Evolutionary conservation across 1,140 invertebrate genomes (phyloP).

Genomic region (Pissodes strobi): DNA sequence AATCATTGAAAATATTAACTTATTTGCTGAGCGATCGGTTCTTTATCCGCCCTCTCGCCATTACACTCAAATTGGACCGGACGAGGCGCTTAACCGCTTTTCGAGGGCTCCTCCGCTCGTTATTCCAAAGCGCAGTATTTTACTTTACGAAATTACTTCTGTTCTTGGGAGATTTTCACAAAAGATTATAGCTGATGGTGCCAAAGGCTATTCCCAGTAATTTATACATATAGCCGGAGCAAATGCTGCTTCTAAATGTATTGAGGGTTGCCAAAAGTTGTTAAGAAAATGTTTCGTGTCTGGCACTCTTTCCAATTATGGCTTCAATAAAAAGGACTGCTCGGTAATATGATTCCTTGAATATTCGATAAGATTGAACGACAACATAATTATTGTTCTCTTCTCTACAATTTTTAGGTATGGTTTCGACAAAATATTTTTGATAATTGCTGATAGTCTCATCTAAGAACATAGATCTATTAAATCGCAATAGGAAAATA

Average conservation of each 20-base stretch:
- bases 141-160: slow-evolving; percentile 42
- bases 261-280: slow-evolving; percentile 27
- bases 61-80: slow-evolving; percentile 35
- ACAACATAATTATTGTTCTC: no score
- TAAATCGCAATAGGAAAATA: no score
- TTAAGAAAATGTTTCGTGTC: slow-evolving; percentile 26
- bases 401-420: no score
- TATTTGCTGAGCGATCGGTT: not conserved
- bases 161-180: slow-evolving; percentile 42
- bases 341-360: no score
- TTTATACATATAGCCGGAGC: slow-evolving; percentile 30
- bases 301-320: slow-evolving; percentile 13
- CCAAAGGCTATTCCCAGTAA: slow-evolving; percentile 32
- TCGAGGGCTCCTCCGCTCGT: slow-evolving; percentile 36
- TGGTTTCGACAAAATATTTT: no score
- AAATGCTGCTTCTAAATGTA: slow-evolving; percentile 22
- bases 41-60: not conserved
- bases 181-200: slow-evolving; percentile 38
- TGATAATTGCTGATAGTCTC: no score
- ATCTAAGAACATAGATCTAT: no score
- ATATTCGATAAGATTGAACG: no score
- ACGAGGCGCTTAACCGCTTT: slow-evolving; percentile 40
- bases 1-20: no score
- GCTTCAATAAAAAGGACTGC: no score
- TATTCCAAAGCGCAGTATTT: slow-evolving; percentile 42